phyloP scores from a whole-genome alignment of 2,888 invertebrate genomes.

The Oligia latruncula region DNA sequence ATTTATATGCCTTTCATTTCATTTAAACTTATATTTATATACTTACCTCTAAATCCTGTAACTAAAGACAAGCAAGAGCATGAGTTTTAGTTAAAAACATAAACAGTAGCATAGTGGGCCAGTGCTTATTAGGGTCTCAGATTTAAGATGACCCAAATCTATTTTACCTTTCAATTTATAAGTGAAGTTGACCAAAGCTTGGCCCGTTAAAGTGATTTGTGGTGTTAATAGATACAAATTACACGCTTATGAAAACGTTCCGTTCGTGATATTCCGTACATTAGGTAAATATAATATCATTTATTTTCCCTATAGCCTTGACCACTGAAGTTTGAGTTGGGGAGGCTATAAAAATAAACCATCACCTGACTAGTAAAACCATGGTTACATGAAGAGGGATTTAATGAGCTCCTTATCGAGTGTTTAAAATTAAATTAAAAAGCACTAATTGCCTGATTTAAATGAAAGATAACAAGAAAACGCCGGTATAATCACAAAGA shows the following conservation, averaged over 20 bases:
- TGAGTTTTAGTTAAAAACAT: not conserved
- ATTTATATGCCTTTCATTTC: not conserved
- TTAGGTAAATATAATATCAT: not conserved
- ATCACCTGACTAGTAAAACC: not conserved
- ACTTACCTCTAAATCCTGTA: constrained; percentile 6
- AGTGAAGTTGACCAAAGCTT: not conserved
- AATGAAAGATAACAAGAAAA: constrained; percentile 27
- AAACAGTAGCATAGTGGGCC: not conserved
- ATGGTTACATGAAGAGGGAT: not conserved
- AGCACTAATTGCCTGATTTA: not conserved
- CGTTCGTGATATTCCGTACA: not conserved
- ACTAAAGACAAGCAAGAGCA: not conserved
- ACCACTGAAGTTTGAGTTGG: not conserved
- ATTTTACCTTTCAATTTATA: not conserved
- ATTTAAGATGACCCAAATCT: not conserved
- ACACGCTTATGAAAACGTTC: not conserved
- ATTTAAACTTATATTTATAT: too few species aligned
- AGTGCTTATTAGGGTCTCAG: not conserved
- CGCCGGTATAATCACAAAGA: constrained; percentile 63
- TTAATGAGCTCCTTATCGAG: not conserved
- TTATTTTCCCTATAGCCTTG: not conserved
- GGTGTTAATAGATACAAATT: not conserved
- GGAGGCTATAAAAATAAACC: not conserved
- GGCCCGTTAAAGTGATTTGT: not conserved
- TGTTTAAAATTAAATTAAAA: constrained; percentile 19